Base-by-base conservation (phyloP, 2,797 vertebrate genomes). In the Amazonetta brasiliensis region DNA sequence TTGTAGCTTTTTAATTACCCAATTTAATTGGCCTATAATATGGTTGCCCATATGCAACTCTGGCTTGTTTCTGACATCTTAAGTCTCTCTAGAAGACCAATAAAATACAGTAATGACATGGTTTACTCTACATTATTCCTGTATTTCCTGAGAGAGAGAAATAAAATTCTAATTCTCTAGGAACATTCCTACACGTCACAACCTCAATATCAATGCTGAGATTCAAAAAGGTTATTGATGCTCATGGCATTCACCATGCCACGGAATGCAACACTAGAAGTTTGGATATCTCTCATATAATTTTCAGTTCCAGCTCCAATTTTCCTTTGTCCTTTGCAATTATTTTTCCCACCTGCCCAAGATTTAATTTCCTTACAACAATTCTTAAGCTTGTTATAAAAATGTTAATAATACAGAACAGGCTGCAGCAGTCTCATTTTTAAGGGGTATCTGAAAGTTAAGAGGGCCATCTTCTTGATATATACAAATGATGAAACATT, bases 1-100 rank as follows among this genome's bases (percentile, higher is more conserved):
- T 92, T 63, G 76, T 56, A 92, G 92, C 71, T 95, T 94, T 52
- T 39, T 72, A 84, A 92, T 56, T 66, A 83, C 30, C 14, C 12
- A 71, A 19, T 83, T 95, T 81, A 94, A 76, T 44, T 75, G 33
- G 18, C 31, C 74, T 7, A 37, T 58, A 67, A 80, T 35, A 33
- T 4, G 18, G n/a, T 22, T 89, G 15, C 62, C 25, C 52, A 88
- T 59, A 67, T 16, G 22, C 22, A 63, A 59, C 18, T 66, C 33
- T 73, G 46, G n/a, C 31, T 90, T 66, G 18, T 73, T 90, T 74
- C 56, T 66, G 17, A 41, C n/a, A 28, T 25, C 41, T 58, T 80
- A 76, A 44, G 50, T 56, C 41, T 85, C 69, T 82, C 44, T 59
- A 93, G 20, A 76, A 85, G 74, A 39, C 25, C 46, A 82, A 8